Evolutionary conservation across 2,797 vertebrate genomes (phyloP).

Genomic region (Thamnophis elegans): DNA sequence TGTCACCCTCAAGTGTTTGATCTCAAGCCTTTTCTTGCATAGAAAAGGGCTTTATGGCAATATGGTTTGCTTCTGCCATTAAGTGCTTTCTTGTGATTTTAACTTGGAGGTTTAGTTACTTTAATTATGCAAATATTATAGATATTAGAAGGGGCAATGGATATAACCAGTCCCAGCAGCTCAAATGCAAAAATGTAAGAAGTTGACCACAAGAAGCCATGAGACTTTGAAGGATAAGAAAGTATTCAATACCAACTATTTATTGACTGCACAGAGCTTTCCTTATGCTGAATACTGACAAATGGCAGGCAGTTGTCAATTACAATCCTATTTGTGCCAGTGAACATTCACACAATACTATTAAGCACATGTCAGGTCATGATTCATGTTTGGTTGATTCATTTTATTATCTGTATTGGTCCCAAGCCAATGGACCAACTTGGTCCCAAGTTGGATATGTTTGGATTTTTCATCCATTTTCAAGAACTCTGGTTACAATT

Average conservation of each 20-base stretch:
- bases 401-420: background rate
- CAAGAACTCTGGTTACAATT: background rate
- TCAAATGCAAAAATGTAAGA: background rate
- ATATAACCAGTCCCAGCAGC: too few species aligned
- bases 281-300: background rate
- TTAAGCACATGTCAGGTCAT: background rate
- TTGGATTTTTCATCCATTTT: background rate
- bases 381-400: background rate
- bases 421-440: too few species aligned
- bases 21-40: too few species aligned
- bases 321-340: background rate
- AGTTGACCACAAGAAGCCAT: background rate
- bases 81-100: background rate
- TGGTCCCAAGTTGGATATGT: background rate
- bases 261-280: background rate
- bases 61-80: background rate
- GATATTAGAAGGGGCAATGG: background rate
- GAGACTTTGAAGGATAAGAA: background rate
- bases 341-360: background rate
- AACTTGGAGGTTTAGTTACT: background rate
- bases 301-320: background rate
- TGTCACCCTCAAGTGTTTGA: background rate
- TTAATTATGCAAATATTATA: background rate
- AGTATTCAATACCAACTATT: background rate
- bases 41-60: background rate